Percentiles rank a stretch among this genome's conserved stretches.
Conservation (phyloP, 2,888 invertebrate genomes). For the Pammene aurita region DNA sequence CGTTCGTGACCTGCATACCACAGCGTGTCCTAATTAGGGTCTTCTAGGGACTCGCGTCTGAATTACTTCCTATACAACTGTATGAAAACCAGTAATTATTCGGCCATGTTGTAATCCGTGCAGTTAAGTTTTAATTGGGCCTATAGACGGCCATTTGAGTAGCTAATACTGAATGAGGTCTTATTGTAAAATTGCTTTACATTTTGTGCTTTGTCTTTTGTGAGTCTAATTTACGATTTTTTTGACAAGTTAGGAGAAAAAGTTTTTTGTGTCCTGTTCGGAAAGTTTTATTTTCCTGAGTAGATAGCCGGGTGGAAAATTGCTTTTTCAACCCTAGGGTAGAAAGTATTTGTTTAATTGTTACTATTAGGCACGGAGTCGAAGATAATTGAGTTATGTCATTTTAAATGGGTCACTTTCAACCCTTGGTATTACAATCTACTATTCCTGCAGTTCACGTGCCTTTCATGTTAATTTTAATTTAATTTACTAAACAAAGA, state of each 20-base stretch:
- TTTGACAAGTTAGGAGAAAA: neutral
- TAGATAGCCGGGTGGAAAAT: too few species aligned
- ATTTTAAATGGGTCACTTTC: too few species aligned
- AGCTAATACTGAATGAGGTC: neutral
- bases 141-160: neutral
- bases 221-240: neutral
- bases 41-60: neutral
- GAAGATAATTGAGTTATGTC: too few species aligned
- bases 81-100: slow-evolving; percentile 6
- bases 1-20: slow-evolving; percentile 6
- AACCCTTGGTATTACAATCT: too few species aligned
- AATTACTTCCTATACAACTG: neutral
- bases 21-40: slow-evolving; percentile 17
- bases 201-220: neutral
- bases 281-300: too few species aligned
- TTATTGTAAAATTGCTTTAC: neutral
- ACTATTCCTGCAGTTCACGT: too few species aligned
- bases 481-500: too few species aligned
- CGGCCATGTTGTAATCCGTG: neutral
- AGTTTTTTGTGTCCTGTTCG: too few species aligned
- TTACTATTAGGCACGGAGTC: too few species aligned
- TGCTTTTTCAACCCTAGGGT: too few species aligned
- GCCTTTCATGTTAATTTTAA: neutral
- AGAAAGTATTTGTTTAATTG: too few species aligned
- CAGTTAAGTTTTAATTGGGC: neutral